Base-by-base conservation (phyloP, 2,888 invertebrate genomes). In the Cosmopolites sordidus region DNA sequence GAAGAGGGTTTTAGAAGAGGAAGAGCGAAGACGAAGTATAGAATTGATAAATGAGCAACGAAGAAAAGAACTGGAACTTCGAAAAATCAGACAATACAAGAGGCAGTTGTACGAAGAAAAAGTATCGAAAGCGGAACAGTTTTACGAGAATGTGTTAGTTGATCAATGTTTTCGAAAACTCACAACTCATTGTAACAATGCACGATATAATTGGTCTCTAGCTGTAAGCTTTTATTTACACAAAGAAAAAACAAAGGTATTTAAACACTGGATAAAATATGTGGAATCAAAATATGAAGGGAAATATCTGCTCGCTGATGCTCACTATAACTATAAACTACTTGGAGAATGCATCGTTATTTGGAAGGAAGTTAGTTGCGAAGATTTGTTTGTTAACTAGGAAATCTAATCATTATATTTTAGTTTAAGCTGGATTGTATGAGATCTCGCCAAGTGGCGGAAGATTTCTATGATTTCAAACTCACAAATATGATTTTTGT, bases 391-490 rank as follows among this genome's bases (percentile, higher is more conserved):
- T 3, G 8, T 22, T 22, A 22, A 22, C 22, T 22, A 8, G 5
- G 5, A 6, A 37, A 37, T 29, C 29, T 12, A 37, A 37, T 37
- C 3, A 12, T 8, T 37, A 11, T 40, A 16, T 74, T 74, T 52
- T 64, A 81, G 80, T 70, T 74, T 54, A 73, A 76, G 49, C 64
- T 73, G 47, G 72, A 74, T 39, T 75, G 72, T 51, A 70, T 75
- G 33, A 73, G 80, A 58, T 82, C 83, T 67, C 75, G 76, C 64
- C 83, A 86, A 74, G 85, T 86, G 1, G 88, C 89, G 2, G 78
- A 81, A 49, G 89, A 89, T 69, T 84, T 84, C 71, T 81, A 82
- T 61, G 85, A 87, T 56, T 74, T 85, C 50, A 60, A 59, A 48
- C 51, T 73, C 11, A 63, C 67, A 56, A 64, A 58, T 22, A 70